Conservation (phyloP, 2,797 vertebrate species). For the Trachops cirrhosus region DNA sequence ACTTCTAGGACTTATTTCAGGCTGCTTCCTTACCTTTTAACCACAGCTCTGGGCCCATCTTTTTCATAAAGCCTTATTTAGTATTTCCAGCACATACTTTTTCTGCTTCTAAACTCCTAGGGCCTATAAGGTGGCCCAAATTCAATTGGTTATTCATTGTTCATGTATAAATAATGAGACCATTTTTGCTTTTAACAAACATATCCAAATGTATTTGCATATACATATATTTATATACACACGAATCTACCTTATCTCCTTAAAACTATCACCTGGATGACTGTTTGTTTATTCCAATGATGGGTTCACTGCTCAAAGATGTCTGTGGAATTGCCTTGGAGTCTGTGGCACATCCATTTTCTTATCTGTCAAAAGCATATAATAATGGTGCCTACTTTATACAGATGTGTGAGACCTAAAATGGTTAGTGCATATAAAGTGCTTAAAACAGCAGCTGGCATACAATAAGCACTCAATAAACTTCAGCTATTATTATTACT, state of each 20-base stretch:
- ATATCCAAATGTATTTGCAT: background rate
- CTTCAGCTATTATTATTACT: constrained; percentile 32
- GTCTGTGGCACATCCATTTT: constrained; percentile 10
- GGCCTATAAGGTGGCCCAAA: constrained; percentile 3
- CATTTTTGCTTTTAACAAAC: constrained; percentile 43
- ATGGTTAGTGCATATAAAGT: background rate
- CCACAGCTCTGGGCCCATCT: background rate
- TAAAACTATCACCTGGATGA: constrained; percentile 3
- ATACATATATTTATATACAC: background rate
- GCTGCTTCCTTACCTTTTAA: background rate
- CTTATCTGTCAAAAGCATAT: background rate
- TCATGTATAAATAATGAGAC: constrained; percentile 44
- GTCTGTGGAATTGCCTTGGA: constrained; percentile 24
- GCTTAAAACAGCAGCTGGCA: constrained; percentile 31
- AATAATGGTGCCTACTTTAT: background rate
- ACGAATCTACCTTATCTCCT: constrained; percentile 3
- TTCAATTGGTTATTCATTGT: constrained; percentile 49
- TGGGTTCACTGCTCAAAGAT: constrained; percentile 14
- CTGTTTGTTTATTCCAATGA: constrained; percentile 13
- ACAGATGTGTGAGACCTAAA: constrained; percentile 22
- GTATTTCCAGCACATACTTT: background rate
- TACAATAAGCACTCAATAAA: constrained; percentile 21
- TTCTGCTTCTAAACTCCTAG: constrained; percentile 31
- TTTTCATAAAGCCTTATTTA: background rate
- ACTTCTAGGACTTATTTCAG: background rate